Conservation (phyloP, 2,888 invertebrate species). For the Nemotelus pantherinus region DNA sequence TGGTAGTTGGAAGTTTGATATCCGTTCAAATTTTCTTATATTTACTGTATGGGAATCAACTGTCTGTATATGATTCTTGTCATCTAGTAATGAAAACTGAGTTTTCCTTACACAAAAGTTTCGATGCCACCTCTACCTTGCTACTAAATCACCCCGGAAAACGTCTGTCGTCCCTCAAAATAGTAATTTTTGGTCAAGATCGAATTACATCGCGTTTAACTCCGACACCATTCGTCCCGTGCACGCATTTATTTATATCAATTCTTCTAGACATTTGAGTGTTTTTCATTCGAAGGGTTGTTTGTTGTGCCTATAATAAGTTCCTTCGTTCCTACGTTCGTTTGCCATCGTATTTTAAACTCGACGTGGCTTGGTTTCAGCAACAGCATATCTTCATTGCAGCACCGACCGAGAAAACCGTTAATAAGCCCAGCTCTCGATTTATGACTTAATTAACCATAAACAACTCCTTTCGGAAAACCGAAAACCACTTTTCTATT, state of each 20-base stretch:
- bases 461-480: slow-evolving; percentile 40
- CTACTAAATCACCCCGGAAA: too few species aligned
- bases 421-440: slow-evolving; percentile 21
- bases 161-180: neutral
- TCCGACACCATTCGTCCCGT: neutral
- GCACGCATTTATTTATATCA: neutral
- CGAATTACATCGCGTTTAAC: neutral
- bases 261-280: neutral
- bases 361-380: neutral
- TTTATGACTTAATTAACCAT: slow-evolving; percentile 43
- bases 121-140: too few species aligned
- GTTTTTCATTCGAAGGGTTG: slow-evolving; percentile 4
- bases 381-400: neutral
- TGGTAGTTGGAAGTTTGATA: too few species aligned
- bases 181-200: slow-evolving; percentile 29
- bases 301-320: neutral
- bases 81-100: too few species aligned
- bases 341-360: neutral
- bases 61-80: too few species aligned
- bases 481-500: slow-evolving; percentile 43
- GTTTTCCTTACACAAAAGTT: too few species aligned
- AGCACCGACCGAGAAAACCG: neutral
- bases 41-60: too few species aligned
- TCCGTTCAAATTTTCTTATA: too few species aligned
- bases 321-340: neutral